Conservation (phyloP, 2,888 invertebrate species). For the Metallyticus violacea region DNA sequence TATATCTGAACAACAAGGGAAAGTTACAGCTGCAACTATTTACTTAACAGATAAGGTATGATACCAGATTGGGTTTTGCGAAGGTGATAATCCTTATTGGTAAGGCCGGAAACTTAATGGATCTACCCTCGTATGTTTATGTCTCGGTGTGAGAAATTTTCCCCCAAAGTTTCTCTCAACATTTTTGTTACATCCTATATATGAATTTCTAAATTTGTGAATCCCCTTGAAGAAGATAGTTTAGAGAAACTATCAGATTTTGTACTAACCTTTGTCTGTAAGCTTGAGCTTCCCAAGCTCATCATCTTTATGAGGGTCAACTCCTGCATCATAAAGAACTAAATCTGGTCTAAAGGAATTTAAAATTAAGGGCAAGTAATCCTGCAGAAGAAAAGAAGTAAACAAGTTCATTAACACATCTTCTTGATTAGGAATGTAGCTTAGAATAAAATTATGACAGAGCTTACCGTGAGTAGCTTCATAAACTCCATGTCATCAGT, state of each 20-base stretch:
- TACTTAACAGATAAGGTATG: too few species aligned
- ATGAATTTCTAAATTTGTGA: too few species aligned
- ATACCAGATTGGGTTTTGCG: too few species aligned
- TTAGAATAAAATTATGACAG: neutral
- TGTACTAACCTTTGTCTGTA: conserved; percentile 39
- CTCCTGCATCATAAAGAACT: conserved; percentile 42
- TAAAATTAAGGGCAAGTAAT: conserved; percentile 39
- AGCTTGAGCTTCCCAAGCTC: conserved; percentile 40
- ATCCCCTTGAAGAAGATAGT: neutral
- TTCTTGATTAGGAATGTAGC: neutral
- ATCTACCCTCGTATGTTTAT: too few species aligned
- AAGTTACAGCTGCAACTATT: too few species aligned
- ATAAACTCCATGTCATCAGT: conserved; percentile 35
- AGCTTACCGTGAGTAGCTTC: conserved; percentile 27
- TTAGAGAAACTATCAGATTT: neutral
- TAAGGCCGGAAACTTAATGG: too few species aligned
- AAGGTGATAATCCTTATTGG: too few species aligned
- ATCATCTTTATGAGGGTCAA: conserved; percentile 41
- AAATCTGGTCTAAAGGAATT: conserved; percentile 40
- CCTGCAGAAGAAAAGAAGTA: conserved; percentile 33
- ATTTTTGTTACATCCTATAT: too few species aligned
- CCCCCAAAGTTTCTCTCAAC: too few species aligned
- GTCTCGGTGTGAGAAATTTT: too few species aligned
- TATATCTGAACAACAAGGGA: too few species aligned
- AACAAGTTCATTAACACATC: neutral